phyloP scores from a whole-genome alignment of 1,140 invertebrate species.

The Lerema accius region DNA sequence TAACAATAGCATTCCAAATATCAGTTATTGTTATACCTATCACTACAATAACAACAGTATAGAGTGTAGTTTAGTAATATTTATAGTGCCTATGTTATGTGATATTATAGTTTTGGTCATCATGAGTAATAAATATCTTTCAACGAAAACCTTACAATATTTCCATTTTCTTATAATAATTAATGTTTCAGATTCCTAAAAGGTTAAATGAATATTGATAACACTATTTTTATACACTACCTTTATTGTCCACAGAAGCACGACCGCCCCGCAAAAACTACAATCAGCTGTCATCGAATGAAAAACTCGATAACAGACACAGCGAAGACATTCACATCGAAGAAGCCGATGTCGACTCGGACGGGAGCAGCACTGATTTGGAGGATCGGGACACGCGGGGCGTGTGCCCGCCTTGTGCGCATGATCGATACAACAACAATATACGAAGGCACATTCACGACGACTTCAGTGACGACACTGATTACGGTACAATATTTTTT shows the following conservation, averaged over 20 bases:
- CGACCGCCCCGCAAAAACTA: constrained; percentile 79
- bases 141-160: no score
- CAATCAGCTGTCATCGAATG: constrained; percentile 80
- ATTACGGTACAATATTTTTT: constrained; percentile 66
- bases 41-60: no score
- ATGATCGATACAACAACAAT: constrained; percentile 79
- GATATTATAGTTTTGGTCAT: no score
- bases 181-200: no score
- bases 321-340: constrained; percentile 73
- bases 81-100: no score
- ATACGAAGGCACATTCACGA: constrained; percentile 71
- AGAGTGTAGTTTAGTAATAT: no score
- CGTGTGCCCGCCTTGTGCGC: constrained; percentile 74
- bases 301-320: constrained; percentile 74
- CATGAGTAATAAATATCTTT: no score
- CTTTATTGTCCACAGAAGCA: constrained; percentile 63
- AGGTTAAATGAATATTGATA: no score
- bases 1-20: no score
- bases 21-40: no score
- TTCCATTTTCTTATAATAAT: no score
- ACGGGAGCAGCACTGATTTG: constrained; percentile 78
- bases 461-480: constrained; percentile 80
- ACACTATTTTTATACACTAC: constrained; percentile 2
- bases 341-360: constrained; percentile 74
- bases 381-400: constrained; percentile 72